Conservation (phyloP, 2,113 vertebrate species). For the Poecile atricapillus region DNA sequence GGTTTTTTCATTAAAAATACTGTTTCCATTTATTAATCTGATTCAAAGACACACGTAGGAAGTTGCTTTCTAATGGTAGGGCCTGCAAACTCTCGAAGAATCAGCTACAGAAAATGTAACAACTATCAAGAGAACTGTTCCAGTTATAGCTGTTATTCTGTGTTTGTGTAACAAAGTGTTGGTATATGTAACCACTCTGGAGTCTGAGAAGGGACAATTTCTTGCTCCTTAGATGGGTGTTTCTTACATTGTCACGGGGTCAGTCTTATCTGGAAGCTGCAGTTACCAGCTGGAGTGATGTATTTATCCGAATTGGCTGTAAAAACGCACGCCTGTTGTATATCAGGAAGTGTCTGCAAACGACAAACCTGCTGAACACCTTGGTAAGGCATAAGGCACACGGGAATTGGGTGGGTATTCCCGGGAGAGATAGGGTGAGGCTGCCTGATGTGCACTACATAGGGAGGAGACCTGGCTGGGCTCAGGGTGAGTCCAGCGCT, state of each 20-base stretch:
- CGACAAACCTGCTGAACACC: fast-evolving
- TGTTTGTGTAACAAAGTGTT: not conserved
- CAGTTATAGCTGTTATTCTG: not conserved
- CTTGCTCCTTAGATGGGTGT: not conserved
- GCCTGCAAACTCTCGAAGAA: not conserved
- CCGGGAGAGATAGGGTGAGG: not conserved
- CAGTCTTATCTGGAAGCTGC: not conserved
- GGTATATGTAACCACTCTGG: fast-evolving
- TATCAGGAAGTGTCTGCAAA: not conserved
- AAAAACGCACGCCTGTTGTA: not conserved
- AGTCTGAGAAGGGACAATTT: not conserved
- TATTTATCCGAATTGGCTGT: not conserved
- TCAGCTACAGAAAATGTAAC: not conserved
- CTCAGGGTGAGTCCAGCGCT: not conserved
- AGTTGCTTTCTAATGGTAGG: not conserved
- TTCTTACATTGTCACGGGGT: not conserved
- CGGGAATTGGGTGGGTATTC: fast-evolving
- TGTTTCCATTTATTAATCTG: not conserved
- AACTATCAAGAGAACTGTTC: not conserved
- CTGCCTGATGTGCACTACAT: fast-evolving
- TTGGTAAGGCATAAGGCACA: not conserved
- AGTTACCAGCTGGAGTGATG: not conserved
- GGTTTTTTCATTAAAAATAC: not conserved
- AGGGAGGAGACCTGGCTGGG: not conserved
- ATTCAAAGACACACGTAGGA: not conserved